Percentiles rank a stretch among this genome's conserved stretches.
Conservation (phyloP, 2,888 invertebrate genomes). For the Graphium colonna region DNA sequence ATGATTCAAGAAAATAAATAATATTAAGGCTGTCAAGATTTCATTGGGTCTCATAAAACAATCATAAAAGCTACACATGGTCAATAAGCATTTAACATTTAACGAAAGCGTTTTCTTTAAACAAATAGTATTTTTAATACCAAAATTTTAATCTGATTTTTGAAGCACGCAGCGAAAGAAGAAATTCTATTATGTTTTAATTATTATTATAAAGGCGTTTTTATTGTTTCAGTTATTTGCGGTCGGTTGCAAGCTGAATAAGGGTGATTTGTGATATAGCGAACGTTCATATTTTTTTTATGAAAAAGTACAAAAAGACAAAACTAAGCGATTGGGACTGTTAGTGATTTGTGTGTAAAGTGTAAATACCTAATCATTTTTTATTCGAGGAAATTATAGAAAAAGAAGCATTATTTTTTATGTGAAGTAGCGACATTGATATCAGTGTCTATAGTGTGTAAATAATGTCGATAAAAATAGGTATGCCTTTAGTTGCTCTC, state of each 20-base stretch:
- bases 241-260: conserved; percentile 63
- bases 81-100: too few relatives aligned
- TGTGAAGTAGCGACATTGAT: conserved; percentile 53
- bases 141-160: too few relatives aligned
- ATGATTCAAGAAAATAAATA: too few relatives aligned
- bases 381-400: conserved; percentile 34
- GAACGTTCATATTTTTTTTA: conserved; percentile 76
- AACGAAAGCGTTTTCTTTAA: too few relatives aligned
- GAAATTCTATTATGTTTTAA: neutral
- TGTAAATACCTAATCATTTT: conserved; percentile 59
- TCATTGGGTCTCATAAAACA: too few relatives aligned
- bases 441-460: conserved; percentile 23
- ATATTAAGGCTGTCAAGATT: too few relatives aligned
- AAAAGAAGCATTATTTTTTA: conserved; percentile 58
- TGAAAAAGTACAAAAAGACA: conserved; percentile 74
- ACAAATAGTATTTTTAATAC: too few relatives aligned
- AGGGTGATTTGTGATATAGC: conserved; percentile 71
- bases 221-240: conserved; percentile 65
- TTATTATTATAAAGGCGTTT: neutral
- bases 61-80: too few relatives aligned
- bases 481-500: neutral
- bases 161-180: too few relatives aligned
- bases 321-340: conserved; percentile 45
- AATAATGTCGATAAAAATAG: conserved; percentile 12
- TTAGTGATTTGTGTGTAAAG: conserved; percentile 48